A percentile compares a stretch with the other conserved stretches of the same genome.
phyloP scores from a whole-genome alignment of 2,797 vertebrate species.

The Brachymystax lenok region DNA sequence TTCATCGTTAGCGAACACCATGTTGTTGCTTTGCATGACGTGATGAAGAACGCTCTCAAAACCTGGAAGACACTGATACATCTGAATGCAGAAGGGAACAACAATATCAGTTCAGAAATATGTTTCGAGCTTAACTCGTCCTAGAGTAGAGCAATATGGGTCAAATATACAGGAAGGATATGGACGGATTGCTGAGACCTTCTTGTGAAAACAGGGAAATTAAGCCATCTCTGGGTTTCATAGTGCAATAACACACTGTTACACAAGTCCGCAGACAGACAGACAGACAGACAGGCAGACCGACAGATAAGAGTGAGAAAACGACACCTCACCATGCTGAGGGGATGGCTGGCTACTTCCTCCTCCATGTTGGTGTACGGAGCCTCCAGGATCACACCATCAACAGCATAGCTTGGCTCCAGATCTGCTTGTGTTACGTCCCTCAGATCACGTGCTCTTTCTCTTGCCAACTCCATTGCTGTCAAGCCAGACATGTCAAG shows the following conservation, averaged over 20 bases:
- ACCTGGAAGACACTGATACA: constrained; percentile 77
- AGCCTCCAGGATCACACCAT: constrained; percentile 79
- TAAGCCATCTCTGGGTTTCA: background rate
- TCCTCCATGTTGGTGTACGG: constrained; percentile 80
- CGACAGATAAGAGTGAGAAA: no score
- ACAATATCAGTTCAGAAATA: background rate
- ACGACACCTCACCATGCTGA: constrained; percentile 68
- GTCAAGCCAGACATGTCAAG: background rate
- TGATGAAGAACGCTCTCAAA: constrained; percentile 75
- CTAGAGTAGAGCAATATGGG: background rate
- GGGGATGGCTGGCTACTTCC: constrained; percentile 43
- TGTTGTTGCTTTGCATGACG: constrained; percentile 68
- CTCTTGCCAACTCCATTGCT: background rate
- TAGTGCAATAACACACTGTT: constrained; percentile 1
- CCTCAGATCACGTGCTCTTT: background rate
- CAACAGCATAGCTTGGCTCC: constrained; percentile 46
- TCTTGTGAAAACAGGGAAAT: constrained; percentile 15
- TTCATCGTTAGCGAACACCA: constrained; percentile 78
- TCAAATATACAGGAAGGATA: background rate
- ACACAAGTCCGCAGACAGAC: constrained; percentile 3
- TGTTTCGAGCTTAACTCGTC: background rate
- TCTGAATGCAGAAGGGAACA: constrained; percentile 57
- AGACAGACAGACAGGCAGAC: background rate
- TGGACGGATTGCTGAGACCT: no score
- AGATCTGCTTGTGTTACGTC: background rate